Evolutionary conservation across 2,888 invertebrate species (phyloP), one percentile per base, ranked within the genome.

Genomic region (Acrobasis suavella): DNA sequence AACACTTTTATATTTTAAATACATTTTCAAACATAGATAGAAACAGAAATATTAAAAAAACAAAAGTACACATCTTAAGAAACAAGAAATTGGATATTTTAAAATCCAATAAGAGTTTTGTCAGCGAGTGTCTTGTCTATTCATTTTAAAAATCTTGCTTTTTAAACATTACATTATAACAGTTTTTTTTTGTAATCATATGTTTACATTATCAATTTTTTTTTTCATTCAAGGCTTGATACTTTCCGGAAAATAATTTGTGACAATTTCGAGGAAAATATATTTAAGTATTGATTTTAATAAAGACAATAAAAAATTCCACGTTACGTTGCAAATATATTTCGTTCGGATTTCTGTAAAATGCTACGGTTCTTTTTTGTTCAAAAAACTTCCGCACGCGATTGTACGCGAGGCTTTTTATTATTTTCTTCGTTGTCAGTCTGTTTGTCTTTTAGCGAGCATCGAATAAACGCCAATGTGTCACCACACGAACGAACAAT

Each of bases 361-460:
- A 32, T 7, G 0, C 32, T 1, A 7, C 0, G 32, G 22, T 32
- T n/a, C n/a, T n/a, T n/a, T n/a, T n/a, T 32, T 32, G 1, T 54
- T 8, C 32, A 0, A 32, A 54, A 8, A 59, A 49, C 37, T 32
- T 10, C 14, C 73, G 69, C 67, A 3, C 9, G n/a, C 50, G 77
- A 72, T 63, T 73, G 86, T 86, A 85, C 76, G 65, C 17, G 70
- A 67, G 68, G 72, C 82, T 85, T 88, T 88, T 87, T 88, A 80
- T 82, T 88, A 79, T 80, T 86, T 83, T 77, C 74, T 75, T 75
- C 75, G 74, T 72, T 76, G 80, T 80, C 82, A 78, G 78, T 76
- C 68, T 82, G 80, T 82, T 85, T 81, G 80, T 75, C 75, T 72
- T 72, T 74, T 76, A 74, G 76, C 76, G 70, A 76, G 75, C 68